Base-by-base conservation (phyloP, 2,113 vertebrate genomes). In the Saccopteryx leptura region DNA sequence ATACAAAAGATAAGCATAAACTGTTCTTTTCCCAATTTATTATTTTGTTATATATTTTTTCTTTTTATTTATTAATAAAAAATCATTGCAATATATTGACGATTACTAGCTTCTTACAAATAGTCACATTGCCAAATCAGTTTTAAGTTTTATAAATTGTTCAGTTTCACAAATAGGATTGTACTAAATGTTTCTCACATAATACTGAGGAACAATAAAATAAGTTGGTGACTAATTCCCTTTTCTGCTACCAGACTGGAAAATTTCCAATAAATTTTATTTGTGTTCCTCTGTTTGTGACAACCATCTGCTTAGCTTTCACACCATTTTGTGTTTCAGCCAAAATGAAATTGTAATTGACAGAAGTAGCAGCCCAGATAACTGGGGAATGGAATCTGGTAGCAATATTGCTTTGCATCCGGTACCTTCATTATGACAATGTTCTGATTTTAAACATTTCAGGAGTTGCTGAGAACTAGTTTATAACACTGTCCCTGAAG, bases 221-320 rank as follows among this genome's bases (percentile, higher is more conserved):
- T 82, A 63, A 46, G 7, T 50, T 96, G 78, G 23, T 95, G 74
- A 74, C 80, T 71, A 88, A 33, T 86, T 82, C 48, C 23, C 13
- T 82, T 52, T 66, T 93, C 66, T 90, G 46, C 58, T 87, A n/a
- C n/a, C 56, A 63, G 54, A 72, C 71, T 95, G 76, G 63, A 68
- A 89, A 71, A 23, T 72, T 92, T 95, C 85, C 68, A 48, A 56
- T 96, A 94, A 88, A 82, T 97, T 83, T 97, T 87, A 74, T 96
- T 97, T 93, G 48, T 93, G 85, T 91, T 66, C 1, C 74, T 85
- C 19, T 90, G 14, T 85, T 97, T 95, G 66, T 94, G 74, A 96
- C 52, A 97, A 83, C 96, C 46, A 88, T 96, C 74, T 98, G 92
- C 91, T 98, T 94, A 97, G 91, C 46, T 46, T 92, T 98, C 81